These are phyloP conservation scores for Sarcophaga variegata DNA, from an alignment of 2,888 invertebrate genomes.

Conservation along the genomic window DNA sequence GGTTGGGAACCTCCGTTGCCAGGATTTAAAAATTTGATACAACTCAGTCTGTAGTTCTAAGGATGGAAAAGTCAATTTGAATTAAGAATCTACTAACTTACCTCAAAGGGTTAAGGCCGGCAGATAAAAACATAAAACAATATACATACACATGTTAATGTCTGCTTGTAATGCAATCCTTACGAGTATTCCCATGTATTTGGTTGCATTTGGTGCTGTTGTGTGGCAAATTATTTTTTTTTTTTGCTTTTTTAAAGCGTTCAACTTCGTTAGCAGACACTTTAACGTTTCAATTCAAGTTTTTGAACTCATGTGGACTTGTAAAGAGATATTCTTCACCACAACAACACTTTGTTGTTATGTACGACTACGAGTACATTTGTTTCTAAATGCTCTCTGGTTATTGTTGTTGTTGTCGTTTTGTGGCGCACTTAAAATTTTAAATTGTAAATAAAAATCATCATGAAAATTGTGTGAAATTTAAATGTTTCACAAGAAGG, in stretches of 20 bases:
- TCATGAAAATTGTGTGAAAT: constrained; percentile 61
- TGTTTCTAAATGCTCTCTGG: background rate
- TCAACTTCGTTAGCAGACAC: constrained; percentile 76
- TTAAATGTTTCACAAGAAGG: constrained; percentile 54
- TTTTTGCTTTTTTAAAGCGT: constrained; percentile 62
- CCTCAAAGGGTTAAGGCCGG: constrained; percentile 31
- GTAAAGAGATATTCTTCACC: constrained; percentile 34
- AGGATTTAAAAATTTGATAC: too few relatives aligned
- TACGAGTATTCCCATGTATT: constrained; percentile 59
- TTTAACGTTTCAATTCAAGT: constrained; percentile 76
- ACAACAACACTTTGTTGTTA: background rate
- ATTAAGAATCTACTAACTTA: background rate
- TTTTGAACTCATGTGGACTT: constrained; percentile 41
- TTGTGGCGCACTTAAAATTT: constrained; percentile 39
- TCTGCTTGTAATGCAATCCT: constrained; percentile 64
- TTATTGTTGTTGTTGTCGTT: background rate
- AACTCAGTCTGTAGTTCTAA: background rate
- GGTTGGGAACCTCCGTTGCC: too few relatives aligned
- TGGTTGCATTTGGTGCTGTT: constrained; percentile 47
- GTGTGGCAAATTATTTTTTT: constrained; percentile 54
- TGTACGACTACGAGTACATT: background rate
- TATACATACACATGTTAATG: constrained; percentile 52
- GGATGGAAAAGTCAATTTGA: too few relatives aligned
- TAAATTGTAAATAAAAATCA: constrained; percentile 64
- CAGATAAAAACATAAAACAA: constrained; percentile 45